Evolutionary conservation across 2,888 invertebrate species (phyloP).

Genomic region (Nysson spinosus): DNA sequence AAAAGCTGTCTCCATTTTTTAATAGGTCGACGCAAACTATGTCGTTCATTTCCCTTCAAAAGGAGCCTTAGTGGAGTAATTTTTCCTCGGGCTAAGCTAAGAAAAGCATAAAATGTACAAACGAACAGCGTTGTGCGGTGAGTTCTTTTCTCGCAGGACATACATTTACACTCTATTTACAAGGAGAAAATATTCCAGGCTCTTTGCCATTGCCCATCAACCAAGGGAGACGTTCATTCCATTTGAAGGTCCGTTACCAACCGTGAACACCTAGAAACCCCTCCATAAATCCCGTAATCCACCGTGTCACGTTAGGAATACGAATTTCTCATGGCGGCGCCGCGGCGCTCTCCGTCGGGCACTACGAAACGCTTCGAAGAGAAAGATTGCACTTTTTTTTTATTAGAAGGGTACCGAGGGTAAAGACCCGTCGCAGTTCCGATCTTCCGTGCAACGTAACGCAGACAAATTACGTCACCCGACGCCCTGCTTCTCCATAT

Average conservation of each 20-base stretch:
- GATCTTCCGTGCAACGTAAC: conserved; percentile 64
- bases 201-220: conserved; percentile 10
- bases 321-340: conserved; percentile 56
- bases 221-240: conserved; percentile 33
- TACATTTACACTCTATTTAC: conserved; percentile 16
- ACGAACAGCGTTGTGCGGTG: not conserved
- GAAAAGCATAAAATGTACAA: conserved; percentile 13
- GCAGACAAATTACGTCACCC: conserved; percentile 65
- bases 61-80: not conserved
- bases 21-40: too few species aligned
- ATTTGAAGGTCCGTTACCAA: conserved; percentile 39
- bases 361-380: conserved; percentile 17
- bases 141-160: not conserved
- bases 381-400: conserved; percentile 62
- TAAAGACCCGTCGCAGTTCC: conserved; percentile 42
- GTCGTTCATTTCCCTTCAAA: not conserved
- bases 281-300: conserved; percentile 64
- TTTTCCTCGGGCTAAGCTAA: conserved; percentile 1
- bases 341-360: not conserved
- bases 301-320: conserved; percentile 59
- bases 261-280: conserved; percentile 33
- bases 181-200: conserved; percentile 17
- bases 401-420: conserved; percentile 39
- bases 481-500: conserved; percentile 14
- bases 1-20: too few species aligned